Conservation (phyloP, 2,113 vertebrate species). For the Epinephelus moara region DNA sequence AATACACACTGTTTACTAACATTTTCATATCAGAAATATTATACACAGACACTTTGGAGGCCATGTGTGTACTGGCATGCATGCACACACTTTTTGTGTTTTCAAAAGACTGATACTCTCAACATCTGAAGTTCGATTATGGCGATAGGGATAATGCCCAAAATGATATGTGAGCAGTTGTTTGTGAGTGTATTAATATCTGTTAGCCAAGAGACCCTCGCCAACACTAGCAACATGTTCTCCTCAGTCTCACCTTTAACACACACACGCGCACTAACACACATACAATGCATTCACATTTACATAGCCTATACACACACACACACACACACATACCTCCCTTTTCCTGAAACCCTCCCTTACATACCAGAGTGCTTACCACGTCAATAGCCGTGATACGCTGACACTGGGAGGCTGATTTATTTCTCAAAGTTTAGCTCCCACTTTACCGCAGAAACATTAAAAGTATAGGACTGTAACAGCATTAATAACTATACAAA, state of each 20-base stretch:
- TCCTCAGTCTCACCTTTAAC: slow-evolving; percentile 9
- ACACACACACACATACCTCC: slow-evolving; percentile 35
- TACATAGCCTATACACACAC: neutral
- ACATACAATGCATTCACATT: slow-evolving; percentile 1
- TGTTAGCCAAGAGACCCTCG: neutral
- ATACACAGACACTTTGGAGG: slow-evolving; percentile 19
- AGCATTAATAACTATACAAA: slow-evolving; percentile 22
- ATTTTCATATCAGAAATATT: slow-evolving; percentile 30
- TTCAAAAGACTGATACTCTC: slow-evolving; percentile 30
- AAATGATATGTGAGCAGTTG: neutral
- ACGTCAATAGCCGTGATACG: slow-evolving; percentile 54
- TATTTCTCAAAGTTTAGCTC: slow-evolving; percentile 58
- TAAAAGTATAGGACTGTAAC: slow-evolving; percentile 26
- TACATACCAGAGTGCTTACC: slow-evolving; percentile 73
- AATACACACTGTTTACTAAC: slow-evolving; percentile 38
- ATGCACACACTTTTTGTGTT: slow-evolving; percentile 3
- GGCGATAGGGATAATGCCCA: slow-evolving; percentile 7
- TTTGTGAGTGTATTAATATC: slow-evolving; percentile 36
- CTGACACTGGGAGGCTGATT: slow-evolving; percentile 61
- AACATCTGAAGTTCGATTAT: slow-evolving; percentile 53
- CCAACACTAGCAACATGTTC: slow-evolving; percentile 2
- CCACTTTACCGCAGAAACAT: slow-evolving; percentile 36
- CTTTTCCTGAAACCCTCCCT: slow-evolving; percentile 72
- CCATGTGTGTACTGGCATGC: slow-evolving; percentile 1
- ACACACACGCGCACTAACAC: slow-evolving; percentile 23